These are phyloP conservation scores for Epinotia brunnichana DNA, from an alignment of 2,888 invertebrate genomes.

Conservation along the genomic window DNA sequence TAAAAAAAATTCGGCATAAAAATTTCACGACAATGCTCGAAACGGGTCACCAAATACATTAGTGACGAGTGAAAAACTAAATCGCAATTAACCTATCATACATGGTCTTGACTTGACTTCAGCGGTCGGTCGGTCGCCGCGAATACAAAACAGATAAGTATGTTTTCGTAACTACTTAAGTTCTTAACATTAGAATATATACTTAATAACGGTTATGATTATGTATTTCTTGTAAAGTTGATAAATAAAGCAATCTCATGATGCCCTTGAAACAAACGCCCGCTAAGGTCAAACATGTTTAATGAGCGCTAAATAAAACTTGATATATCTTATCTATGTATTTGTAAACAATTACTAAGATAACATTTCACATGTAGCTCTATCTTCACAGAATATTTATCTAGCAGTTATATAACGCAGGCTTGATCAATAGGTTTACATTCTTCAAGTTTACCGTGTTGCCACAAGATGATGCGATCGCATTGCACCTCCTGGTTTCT, in stretches of 20 bases:
- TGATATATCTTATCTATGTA: slow-evolving; percentile 50
- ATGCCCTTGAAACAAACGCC: slow-evolving; percentile 53
- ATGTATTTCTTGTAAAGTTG: slow-evolving; percentile 23
- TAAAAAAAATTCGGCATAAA: too few species aligned
- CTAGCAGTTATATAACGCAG: background rate
- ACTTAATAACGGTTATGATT: slow-evolving; percentile 21
- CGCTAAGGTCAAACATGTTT: slow-evolving; percentile 60
- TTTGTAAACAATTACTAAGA: slow-evolving; percentile 42
- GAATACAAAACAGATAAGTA: slow-evolving; percentile 6
- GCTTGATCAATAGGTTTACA: background rate
- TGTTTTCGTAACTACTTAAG: slow-evolving; percentile 11
- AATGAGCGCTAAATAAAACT: slow-evolving; percentile 46
- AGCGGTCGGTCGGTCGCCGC: too few species aligned
- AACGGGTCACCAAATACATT: background rate
- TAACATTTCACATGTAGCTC: slow-evolving; percentile 31
- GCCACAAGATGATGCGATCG: background rate
- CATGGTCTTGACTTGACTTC: slow-evolving; percentile 21
- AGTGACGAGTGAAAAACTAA: background rate
- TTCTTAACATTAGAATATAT: slow-evolving; percentile 8
- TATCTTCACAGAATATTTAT: slow-evolving; percentile 15
- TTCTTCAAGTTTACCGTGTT: background rate
- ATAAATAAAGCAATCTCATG: slow-evolving; percentile 40
- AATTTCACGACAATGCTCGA: too few species aligned
- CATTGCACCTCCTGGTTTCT: background rate
- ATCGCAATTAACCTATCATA: slow-evolving; percentile 9